Base-by-base conservation (phyloP, 2,797 vertebrate genomes). In the Melanotaenia nigrans region DNA sequence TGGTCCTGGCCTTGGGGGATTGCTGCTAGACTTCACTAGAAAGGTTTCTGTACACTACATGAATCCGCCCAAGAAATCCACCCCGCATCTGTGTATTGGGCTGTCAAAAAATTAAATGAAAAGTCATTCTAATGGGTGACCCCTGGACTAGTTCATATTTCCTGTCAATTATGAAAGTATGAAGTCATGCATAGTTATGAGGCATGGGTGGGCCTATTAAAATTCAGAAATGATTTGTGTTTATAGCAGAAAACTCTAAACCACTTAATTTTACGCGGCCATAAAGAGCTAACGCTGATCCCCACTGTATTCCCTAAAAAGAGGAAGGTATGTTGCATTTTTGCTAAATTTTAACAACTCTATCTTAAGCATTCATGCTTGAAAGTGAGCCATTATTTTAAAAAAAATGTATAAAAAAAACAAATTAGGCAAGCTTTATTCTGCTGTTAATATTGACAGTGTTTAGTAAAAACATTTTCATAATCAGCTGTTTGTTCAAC, bases 81-180 rank as follows among this genome's bases (percentile, higher is more conserved):
- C 84, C 81, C 91, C 65, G 92, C 93, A 90, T 95, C 95, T 95
- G 95, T 96, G 95, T 95, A 95, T 95, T 93, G 69, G 89, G 94
- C 96, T 99, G 97, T 98, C 97, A 98, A 94, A 95, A 96, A 96
- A 96, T 96, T 96, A 96, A 98, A 98, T 97, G 98, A 97, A 97
- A 98, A 99, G 96, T 97, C 97, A 96, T 96, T 99, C 96, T 98
- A 97, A 97, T 96, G 95, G 97, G 95, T 94, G 95, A 97, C 96
- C 96, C 95, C 94, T 97, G 96, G 97, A 96, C 96, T 95, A 93
- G 95, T 96, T 96, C 96, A 97, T 98, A 97, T 97, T 97, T 97
- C 96, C 97, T 97, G 96, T 97, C 97, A 97, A 97, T 98, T 98
- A 98, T 95, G 95, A 96, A 96, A 96, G 95, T 95, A 96, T 94